Base-by-base conservation (phyloP, 2,797 vertebrate species). In the Nannoperca australis region DNA sequence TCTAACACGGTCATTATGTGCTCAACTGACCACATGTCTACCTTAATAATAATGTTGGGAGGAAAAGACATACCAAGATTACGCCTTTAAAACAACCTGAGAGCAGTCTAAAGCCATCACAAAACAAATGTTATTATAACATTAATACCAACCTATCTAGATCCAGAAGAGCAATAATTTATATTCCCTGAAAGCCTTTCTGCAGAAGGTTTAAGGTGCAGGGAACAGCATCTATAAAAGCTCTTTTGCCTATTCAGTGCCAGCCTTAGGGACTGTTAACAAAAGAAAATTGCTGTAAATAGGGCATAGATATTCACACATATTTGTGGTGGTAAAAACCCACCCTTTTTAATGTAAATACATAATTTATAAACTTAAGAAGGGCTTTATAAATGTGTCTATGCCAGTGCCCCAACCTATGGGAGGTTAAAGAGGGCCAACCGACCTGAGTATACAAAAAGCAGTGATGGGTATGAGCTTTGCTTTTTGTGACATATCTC, bases 291-390 rank as follows among this genome's bases (percentile, higher is more conserved):
- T 51, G 27, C 40, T 14, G 40, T 11, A 36, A n/a, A 0, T 18
- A 45, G 7, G 27, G 10, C 55, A 61, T 11, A 56, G 42, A 20
- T 20, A 32, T 40, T 55, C 58, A 55, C 27, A 68, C 18, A 56
- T 15, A 30, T 56, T 42, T 64, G 13, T 7, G 30, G 7, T 54
- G 17, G 1, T 50, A 22, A 14, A 32, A 56, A 44, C 32, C 0
- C 8, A 13, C 30, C 22, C 7, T 32, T 60, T 45, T 64, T 59
- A n/a, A 10, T 49, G 32, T 70, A 66, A 59, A 72, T 71, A 24
- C 8, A 59, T 59, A 4, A 59, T 42, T 51, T 64, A 32, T 34
- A 12, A 40, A 72, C 7, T 0, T 1, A 65, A 55, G n/a, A 20
- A 59, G 32, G 18, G 18, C 7, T 38, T 47, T 30, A 53, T 14